Conservation (phyloP, 1,140 invertebrate species). For the Papilio polytes region DNA sequence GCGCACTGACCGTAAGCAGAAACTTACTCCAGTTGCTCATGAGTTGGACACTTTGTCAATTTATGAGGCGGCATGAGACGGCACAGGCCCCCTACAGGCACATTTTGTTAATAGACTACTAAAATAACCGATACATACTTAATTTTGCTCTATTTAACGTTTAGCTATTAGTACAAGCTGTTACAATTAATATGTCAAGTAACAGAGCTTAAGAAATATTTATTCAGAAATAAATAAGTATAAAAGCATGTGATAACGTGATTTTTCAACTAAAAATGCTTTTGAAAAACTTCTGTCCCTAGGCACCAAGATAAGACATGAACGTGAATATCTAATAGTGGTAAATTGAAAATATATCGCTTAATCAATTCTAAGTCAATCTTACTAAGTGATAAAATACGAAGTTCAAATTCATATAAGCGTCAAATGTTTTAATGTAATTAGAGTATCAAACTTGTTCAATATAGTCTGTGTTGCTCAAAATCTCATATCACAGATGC, state of each 20-base stretch:
- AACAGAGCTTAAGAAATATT: too few species aligned
- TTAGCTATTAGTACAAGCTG: too few species aligned
- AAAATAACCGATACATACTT: constrained; percentile 41
- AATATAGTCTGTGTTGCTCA: neutral
- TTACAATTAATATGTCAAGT: neutral
- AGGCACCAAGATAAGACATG: neutral
- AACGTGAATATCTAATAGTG: neutral
- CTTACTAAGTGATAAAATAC: neutral
- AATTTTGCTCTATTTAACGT: neutral
- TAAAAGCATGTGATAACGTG: neutral
- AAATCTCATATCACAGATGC: constrained; percentile 18
- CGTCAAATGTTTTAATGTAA: too few species aligned
- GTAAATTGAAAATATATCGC: too few species aligned
- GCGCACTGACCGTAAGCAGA: constrained; percentile 80
- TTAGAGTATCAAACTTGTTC: neutral
- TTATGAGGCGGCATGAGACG: constrained; percentile 75
- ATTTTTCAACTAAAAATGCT: neutral
- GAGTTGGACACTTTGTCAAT: constrained; percentile 82
- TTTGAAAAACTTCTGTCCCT: neutral
- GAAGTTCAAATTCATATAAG: neutral
- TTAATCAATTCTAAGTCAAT: too few species aligned
- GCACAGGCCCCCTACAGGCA: constrained; percentile 66
- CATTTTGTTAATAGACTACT: constrained; percentile 73
- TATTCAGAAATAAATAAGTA: too few species aligned
- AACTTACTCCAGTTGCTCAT: constrained; percentile 78